Base-by-base conservation (phyloP, 2,797 vertebrate species). In the Buphagus erythrorhynchus region DNA sequence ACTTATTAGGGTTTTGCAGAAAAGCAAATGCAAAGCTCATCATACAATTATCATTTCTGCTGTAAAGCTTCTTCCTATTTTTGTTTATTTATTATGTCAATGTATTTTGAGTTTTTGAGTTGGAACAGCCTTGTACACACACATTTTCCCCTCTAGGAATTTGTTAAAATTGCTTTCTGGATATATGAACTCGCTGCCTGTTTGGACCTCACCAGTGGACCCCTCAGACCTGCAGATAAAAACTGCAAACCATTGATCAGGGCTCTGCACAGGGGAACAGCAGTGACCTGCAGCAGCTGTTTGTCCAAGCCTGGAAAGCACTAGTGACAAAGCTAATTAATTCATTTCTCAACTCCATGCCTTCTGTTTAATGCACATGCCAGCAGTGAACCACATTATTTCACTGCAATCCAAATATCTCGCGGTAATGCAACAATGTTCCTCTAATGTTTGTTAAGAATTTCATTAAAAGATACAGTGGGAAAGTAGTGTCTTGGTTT, bases 11-110 rank as follows among this genome's bases (percentile, higher is more conserved):
- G 40, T 63, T 94, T 79, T 85, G 55, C 71, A 86, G 69, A 59
- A 92, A 95, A 75, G 80, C 51, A 93, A 88, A 82, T 77, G 65
- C 61, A 92, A 91, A 96, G 51, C 84, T 93, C 63, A 62, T 92
- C 71, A 82, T 18, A 67, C 45, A 92, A 66, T 81, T 88, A 68
- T 31, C 0, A 62, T 91, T 95, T 91, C 79, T 92, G 66, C 76
- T 81, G 51, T 75, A 81, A 48, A 86, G 31, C 72, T 86, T 68
- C 65, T 90, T 95, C 72, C 65, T 94, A 88, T 88, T 94, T 96
- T 54, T 83, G 31, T 80, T 94, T 88, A 62, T 86, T 88, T 86
- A 81, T 88, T 75, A 72, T 58, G 66, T 29, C 66, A 54, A 29
- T 21, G 55, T n/a, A 69, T 91, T 92, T 89, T 59, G 36, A 96